A percentile compares a stretch with the other conserved stretches of the same genome.
Conservation (phyloP, 2,113 vertebrate genomes). For the Ornithorhynchus anatinus region DNA sequence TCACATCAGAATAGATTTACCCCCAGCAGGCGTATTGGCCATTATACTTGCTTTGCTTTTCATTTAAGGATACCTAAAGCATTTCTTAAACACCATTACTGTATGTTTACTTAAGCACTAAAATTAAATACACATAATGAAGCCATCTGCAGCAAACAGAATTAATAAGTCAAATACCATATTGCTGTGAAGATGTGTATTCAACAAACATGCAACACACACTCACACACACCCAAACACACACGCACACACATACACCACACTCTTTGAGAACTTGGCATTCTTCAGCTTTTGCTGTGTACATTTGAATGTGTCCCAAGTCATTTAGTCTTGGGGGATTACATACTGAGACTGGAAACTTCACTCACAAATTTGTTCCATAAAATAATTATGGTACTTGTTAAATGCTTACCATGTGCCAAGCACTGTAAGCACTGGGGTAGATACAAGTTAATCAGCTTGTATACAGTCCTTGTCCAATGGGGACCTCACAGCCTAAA, state of each 20-base stretch:
- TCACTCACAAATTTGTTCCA: constrained; percentile 18
- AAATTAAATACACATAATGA: constrained; percentile 66
- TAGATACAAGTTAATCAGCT: no score
- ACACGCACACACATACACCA: no score
- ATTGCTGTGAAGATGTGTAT: constrained; percentile 64
- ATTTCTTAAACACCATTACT: constrained; percentile 49
- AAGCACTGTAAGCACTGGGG: no score
- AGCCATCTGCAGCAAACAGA: constrained; percentile 61
- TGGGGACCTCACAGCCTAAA: no score
- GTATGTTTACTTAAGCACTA: constrained; percentile 60
- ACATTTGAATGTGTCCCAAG: constrained; percentile 52
- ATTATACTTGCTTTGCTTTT: constrained; percentile 36
- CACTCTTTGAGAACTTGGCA: constrained; percentile 44
- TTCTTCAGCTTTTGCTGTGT: constrained; percentile 37
- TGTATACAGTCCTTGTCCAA: no score
- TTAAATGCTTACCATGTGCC: no score
- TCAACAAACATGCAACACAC: constrained; percentile 49
- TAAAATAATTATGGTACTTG: no score
- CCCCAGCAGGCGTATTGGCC: constrained; percentile 38
- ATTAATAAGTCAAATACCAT: constrained; percentile 68
- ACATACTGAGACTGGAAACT: constrained; percentile 45
- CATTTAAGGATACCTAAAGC: constrained; percentile 46
- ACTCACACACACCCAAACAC: no score
- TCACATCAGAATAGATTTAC: constrained; percentile 50
- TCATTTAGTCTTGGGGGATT: constrained; percentile 46